phyloP scores from a whole-genome alignment of 2,797 vertebrate species.

The Pyrocephalus nanus region DNA sequence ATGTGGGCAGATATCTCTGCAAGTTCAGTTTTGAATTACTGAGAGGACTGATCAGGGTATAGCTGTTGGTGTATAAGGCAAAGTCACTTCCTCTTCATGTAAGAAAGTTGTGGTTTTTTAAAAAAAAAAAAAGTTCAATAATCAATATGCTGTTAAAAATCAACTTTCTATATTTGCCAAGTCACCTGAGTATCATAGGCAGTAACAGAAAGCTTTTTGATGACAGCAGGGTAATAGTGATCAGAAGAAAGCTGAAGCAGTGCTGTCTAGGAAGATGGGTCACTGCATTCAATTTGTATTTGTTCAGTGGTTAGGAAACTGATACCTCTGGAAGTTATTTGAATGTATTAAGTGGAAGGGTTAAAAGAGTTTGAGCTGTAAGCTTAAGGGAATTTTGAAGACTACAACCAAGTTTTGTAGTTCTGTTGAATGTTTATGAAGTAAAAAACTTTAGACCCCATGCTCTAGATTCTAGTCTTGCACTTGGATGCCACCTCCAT shows the following conservation, averaged over 20 bases:
- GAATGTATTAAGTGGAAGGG: not conserved
- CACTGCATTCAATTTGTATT: not conserved
- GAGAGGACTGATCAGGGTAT: not conserved
- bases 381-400: not conserved
- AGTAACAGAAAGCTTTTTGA: not conserved
- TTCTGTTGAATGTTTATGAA: not conserved
- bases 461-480: not conserved
- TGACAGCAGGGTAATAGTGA: not conserved
- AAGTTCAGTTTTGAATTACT: not conserved
- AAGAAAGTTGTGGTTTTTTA: not conserved
- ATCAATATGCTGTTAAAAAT: not conserved
- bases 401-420: not conserved
- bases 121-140: not conserved
- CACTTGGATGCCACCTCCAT: rapidly evolving
- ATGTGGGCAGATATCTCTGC: not conserved
- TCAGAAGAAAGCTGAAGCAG: not conserved
- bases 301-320: not conserved
- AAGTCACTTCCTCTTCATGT: not conserved
- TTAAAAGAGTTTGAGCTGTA: not conserved
- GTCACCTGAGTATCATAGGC: not conserved
- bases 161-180: not conserved
- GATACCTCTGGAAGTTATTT: not conserved
- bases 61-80: not conserved
- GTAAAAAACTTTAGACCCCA: not conserved
- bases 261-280: not conserved